Base-by-base conservation (phyloP, 2,888 invertebrate species). In the Archips xylosteana region DNA sequence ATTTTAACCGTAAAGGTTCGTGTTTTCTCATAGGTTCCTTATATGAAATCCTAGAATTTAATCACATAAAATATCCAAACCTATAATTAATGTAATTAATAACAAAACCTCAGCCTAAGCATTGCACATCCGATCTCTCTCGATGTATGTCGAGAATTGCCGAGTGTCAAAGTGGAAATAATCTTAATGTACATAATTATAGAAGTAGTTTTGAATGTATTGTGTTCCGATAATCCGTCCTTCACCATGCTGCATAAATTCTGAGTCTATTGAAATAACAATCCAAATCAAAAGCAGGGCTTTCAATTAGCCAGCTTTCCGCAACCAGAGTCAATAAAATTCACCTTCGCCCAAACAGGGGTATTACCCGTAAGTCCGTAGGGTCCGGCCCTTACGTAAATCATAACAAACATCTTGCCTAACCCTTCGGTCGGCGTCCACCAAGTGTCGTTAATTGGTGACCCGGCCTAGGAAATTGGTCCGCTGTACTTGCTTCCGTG, bases 401-500 rank as follows among this genome's bases (percentile, higher is more conserved):
- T 92, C 92, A 92, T 90, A 91, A 91, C 92, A 92, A 92, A 91
- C 90, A 92, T 92, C 91, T 91, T 91, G 87, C 86, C 81, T 85
- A 90, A 92, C 92, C 92, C 92, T 90, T 90, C 85, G 86, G 85
- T 85, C 82, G 83, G 86, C 85, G 88, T 76, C 83, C 83, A 83
- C 84, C 91, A 88, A 90, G 91, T 90, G 90, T 85, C 85, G 91
- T 92, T 93, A 94, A 94, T 93, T 93, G 92, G 89, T 89, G 89
- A 73, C 88, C 90, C 88, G 89, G 89, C 87, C 82, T 73, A 82
- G 87, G 92, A 92, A 93, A 93, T 93, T 92, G 92, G 92, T 89
- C 89, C 89, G 91, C 92, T 92, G 92, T 91, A 89, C 89, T 90
- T 85, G 89, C 92, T 92, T 94, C 94, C 94, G 94, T 82, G 88